Evolutionary conservation across 2,113 vertebrate species (phyloP).

Genomic region (Nyctereutes procyonoides): DNA sequence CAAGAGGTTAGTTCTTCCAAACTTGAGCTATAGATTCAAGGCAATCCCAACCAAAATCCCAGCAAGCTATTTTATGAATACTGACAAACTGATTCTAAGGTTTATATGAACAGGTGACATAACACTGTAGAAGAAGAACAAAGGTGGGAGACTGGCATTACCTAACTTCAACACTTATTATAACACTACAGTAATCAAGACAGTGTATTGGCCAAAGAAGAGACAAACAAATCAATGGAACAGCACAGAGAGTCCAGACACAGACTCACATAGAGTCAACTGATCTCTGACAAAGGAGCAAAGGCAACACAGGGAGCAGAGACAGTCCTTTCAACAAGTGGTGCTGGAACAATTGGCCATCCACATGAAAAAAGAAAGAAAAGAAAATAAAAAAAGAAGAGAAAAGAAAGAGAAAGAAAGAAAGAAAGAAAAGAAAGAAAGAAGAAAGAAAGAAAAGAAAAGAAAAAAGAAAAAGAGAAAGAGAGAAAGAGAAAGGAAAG

Average conservation of each 20-base stretch:
- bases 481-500: no score
- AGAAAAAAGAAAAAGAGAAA: no score
- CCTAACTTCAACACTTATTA: not conserved
- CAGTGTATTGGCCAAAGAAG: not conserved
- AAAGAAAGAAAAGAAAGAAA: no score
- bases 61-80: not conserved
- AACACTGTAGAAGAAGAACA: not conserved
- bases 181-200: not conserved
- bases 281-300: not conserved
- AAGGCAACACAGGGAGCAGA: not conserved
- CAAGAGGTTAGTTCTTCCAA: not conserved
- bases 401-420: no score
- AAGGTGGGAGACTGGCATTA: not conserved
- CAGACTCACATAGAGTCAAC: not conserved
- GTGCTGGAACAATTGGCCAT: not conserved
- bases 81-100: not conserved
- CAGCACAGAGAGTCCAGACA: not conserved
- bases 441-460: no score
- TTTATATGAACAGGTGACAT: not conserved
- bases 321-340: not conserved
- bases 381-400: no score
- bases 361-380: not conserved
- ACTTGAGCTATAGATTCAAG: not conserved
- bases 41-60: not conserved
- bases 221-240: not conserved